Base-by-base conservation (phyloP, 2,797 vertebrate genomes). In the Rhodeus uyekii region DNA sequence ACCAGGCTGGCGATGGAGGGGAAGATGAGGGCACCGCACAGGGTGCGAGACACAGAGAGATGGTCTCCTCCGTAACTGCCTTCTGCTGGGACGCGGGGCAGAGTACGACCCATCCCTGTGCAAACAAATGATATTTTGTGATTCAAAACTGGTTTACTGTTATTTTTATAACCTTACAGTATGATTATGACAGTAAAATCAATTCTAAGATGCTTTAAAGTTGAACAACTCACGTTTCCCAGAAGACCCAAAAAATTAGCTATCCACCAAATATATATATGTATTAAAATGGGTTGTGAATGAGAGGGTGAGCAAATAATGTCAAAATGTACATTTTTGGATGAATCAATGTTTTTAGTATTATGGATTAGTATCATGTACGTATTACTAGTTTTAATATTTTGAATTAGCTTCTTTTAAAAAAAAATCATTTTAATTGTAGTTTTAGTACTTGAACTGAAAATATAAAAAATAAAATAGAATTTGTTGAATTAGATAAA, bases 11-110 rank as follows among this genome's bases (percentile, higher is more conserved):
- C 94, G 8, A 96, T 87, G 65, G 93, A 92, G 34, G 95, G 95
- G 72, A 95, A 94, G 80, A 96, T 68, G 19, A 96, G 92, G 1
- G 95, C 95, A 0, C 95, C 95, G 10, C 95, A 96, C 48, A 96
- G 92, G 19, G 93, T 95, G 67, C 95, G 90, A 5, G 95, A 95
- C 78, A 95, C 90, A 0, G 93, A 95, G 42, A 93, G 89, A 77
- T 93, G 93, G 14, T 95, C 93, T 27, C 89, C 93, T 38, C 88
- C 68, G 1, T 87, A 86, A 7, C 83, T 75, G 0, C 89, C 90
- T 1, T 95, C 94, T 0, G 39, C 85, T 0, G 92, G 90, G 2
- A 90, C 38, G 0, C 90, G 93, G 1, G 90, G 90, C 38, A 92
- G 80, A 7, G 91, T 86, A 9, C 86, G 87, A 0, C 84, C 82